Conservation (phyloP, 2,888 invertebrate genomes). For the Barypeithes pellucidus region DNA sequence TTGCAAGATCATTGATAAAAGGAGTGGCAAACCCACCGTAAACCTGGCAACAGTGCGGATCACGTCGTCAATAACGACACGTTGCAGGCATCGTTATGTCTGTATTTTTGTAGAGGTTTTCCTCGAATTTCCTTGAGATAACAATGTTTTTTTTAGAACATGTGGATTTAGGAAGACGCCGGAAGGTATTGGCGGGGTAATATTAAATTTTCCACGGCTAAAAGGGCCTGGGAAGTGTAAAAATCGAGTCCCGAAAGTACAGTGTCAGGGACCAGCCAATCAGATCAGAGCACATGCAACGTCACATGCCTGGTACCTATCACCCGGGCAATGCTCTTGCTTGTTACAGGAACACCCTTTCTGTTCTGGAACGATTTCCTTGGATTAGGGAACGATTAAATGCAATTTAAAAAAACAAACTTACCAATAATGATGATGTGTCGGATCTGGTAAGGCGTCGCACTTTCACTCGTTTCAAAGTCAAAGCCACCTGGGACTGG, state of each 20-base stretch:
- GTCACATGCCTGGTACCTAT: constrained; percentile 65
- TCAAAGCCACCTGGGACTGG: constrained; percentile 52
- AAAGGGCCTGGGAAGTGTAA: constrained; percentile 59
- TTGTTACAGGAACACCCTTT: constrained; percentile 48
- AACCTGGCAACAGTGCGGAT: constrained; percentile 62
- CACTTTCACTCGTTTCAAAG: constrained; percentile 56
- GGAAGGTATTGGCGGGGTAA: not conserved
- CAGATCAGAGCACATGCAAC: constrained; percentile 65
- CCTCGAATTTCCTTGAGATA: constrained; percentile 3
- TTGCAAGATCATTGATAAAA: constrained; percentile 53
- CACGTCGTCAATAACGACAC: constrained; percentile 60
- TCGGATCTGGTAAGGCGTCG: constrained; percentile 30
- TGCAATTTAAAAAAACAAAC: not conserved
- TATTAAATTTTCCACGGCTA: not conserved
- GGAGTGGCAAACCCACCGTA: constrained; percentile 60
- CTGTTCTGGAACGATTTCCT: constrained; percentile 7
- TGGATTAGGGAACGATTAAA: not conserved
- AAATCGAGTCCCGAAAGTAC: constrained; percentile 54
- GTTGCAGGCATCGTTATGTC: constrained; percentile 52
- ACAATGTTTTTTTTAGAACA: not conserved
- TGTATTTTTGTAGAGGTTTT: constrained; percentile 32
- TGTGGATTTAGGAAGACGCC: not conserved
- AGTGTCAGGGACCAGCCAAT: constrained; percentile 60
- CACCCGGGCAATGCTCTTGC: constrained; percentile 65
- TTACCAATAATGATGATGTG: constrained; percentile 18